Base-by-base conservation (phyloP, 2,113 vertebrate species). In the Vanacampus margaritifer region DNA sequence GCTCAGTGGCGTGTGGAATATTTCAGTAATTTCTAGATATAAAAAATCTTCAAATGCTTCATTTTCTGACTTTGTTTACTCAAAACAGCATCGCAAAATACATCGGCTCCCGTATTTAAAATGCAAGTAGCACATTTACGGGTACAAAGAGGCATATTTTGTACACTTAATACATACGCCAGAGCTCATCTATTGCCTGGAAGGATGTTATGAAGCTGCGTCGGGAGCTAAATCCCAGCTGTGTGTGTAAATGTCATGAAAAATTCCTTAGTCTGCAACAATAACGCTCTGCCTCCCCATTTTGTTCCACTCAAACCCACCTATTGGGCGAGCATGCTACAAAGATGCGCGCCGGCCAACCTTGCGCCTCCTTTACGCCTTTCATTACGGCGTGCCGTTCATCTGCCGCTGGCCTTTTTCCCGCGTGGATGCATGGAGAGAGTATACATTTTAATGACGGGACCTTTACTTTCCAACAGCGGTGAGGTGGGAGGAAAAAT, bases 381-480 rank as follows among this genome's bases (percentile, higher is more conserved):
- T 87, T 86, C 89, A 85, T 83, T 79, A 76, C 68, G 78, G 76
- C 74, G 84, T 75, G 71, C 62, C 26, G 74, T 65, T 76, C 41
- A 56, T 62, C 37, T 35, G 59, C 43, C 8, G 64, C 78, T 32
- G 89, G 89, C 84, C 84, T 86, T 89, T 87, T 85, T 73, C 63
- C 67, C 10, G 26, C 50, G 69, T 45, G 17, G 86, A 84, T 74
- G 90, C 91, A 89, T 91, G 85, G 91, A 92, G 93, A 94, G 93
- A 94, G 92, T 92, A 92, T 94, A 93, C 95, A 95, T 95, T 97
- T 98, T 96, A 95, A 98, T 98, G 95, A 97, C 92, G 90, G 94
- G 95, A 95, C 95, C 93, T 95, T 95, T 95, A 93, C 87, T 87
- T 88, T 86, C 82, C 83, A 85, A 84, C 85, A 84, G 88, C 80